A percentile compares a stretch with the other conserved stretches of the same genome.
Conservation (phyloP, 1,140 invertebrate species). For the Myzus persicae region DNA sequence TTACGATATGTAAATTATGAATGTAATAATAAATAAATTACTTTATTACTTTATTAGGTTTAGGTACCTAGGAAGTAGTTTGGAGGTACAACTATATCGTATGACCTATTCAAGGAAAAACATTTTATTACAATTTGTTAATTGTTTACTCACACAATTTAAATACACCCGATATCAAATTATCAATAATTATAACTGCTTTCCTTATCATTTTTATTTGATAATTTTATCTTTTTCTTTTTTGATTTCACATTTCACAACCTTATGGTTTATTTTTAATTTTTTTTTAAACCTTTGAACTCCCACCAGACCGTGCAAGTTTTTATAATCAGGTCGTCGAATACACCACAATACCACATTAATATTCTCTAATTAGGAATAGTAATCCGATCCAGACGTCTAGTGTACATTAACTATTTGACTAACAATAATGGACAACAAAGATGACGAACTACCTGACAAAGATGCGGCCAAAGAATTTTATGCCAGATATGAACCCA, state of each 20-base stretch:
- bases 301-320: background rate
- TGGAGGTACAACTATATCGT: too few relatives aligned
- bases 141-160: background rate
- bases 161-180: background rate
- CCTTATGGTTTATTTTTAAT: background rate
- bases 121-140: too few relatives aligned
- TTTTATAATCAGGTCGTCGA: background rate
- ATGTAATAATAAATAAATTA: too few relatives aligned
- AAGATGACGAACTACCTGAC: conserved; percentile 83
- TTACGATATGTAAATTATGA: too few relatives aligned
- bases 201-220: background rate
- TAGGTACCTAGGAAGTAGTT: too few relatives aligned
- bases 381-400: background rate
- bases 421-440: conserved; percentile 69
- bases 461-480: conserved; percentile 92
- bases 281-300: conserved; percentile 42
- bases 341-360: background rate
- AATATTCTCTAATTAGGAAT: background rate
- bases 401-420: background rate
- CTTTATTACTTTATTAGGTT: too few relatives aligned
- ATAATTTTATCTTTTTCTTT: conserved; percentile 8
- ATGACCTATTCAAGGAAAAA: too few relatives aligned
- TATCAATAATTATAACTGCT: background rate
- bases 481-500: conserved; percentile 98
- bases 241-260: background rate